Conservation (phyloP, 2,888 invertebrate genomes). For the Smittia sp. region DNA sequence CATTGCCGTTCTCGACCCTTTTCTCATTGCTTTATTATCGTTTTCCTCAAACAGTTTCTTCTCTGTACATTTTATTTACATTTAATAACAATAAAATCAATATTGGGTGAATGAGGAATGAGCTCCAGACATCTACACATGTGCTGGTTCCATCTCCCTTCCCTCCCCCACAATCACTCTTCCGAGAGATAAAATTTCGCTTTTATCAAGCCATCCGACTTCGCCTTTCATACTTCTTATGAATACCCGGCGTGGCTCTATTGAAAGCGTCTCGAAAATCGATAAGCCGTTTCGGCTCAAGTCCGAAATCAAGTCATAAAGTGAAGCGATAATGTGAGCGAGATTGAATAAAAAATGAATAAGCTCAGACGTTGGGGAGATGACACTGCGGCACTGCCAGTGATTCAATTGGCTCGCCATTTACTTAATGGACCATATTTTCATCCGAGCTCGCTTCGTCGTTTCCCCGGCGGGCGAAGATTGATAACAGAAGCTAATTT, state of each 20-base stretch:
- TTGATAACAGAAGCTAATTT: slow-evolving; percentile 4
- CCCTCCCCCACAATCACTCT: background rate
- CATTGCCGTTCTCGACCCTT: background rate
- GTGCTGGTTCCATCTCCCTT: background rate
- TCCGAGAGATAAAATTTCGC: background rate
- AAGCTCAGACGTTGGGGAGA: too few species aligned
- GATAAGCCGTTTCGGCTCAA: background rate
- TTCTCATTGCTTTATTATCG: background rate
- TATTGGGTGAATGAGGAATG: slow-evolving; percentile 9
- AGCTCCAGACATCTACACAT: slow-evolving; percentile 9
- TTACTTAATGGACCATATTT: slow-evolving; percentile 12
- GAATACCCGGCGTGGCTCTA: background rate
- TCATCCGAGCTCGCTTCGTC: background rate
- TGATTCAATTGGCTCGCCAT: background rate
- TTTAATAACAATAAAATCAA: slow-evolving; percentile 31
- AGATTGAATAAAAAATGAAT: background rate
- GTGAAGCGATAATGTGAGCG: background rate
- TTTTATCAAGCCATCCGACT: slow-evolving; percentile 1
- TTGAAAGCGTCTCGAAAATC: background rate
- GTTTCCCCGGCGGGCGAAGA: background rate
- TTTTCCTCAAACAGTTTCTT: background rate
- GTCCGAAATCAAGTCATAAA: background rate
- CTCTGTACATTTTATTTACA: slow-evolving; percentile 25
- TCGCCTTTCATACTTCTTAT: background rate
- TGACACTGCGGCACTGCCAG: background rate